phyloP scores from a whole-genome alignment of 2,888 invertebrate genomes.

The Gnatocerus cornutus region DNA sequence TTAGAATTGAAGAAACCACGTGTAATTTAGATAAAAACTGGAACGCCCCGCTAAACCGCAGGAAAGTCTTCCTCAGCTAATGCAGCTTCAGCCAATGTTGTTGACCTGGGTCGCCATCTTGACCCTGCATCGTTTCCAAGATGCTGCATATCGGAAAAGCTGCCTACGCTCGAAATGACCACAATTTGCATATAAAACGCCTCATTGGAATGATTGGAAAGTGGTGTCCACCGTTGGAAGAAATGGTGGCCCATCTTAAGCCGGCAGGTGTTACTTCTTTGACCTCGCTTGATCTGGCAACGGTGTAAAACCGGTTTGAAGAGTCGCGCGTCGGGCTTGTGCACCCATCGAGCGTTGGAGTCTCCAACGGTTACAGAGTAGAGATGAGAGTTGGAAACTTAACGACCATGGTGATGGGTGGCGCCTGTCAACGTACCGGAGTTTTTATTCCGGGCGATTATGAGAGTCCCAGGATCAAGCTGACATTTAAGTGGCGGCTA shows the following conservation, averaged over 20 bases:
- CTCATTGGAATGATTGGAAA: slow-evolving; percentile 3
- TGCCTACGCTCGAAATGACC: background rate
- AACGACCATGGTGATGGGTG: slow-evolving; percentile 10
- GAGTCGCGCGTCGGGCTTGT: slow-evolving; percentile 34
- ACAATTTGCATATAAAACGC: background rate
- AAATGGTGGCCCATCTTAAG: slow-evolving; percentile 28
- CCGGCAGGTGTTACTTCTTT: slow-evolving; percentile 45
- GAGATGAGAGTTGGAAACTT: slow-evolving; percentile 22
- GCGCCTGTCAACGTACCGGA: background rate
- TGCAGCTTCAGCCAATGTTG: slow-evolving; percentile 30
- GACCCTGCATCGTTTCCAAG: slow-evolving; percentile 41
- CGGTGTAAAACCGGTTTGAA: slow-evolving; percentile 27
- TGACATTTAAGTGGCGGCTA: slow-evolving; percentile 31
- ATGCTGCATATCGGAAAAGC: slow-evolving; percentile 18
- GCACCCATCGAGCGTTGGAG: slow-evolving; percentile 38
- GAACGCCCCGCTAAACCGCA: too few relatives aligned
- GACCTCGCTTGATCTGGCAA: slow-evolving; percentile 42
- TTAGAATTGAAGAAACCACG: too few relatives aligned
- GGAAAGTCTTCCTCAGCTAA: background rate
- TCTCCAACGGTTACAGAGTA: slow-evolving; percentile 41
- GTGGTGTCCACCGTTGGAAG: slow-evolving; percentile 4
- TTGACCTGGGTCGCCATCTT: slow-evolving; percentile 48
- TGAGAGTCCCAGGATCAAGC: background rate
- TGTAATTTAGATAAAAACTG: too few relatives aligned
- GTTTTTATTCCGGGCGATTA: too few relatives aligned